These are phyloP conservation scores for Procavia capensis DNA, from an alignment of 2,113 vertebrate species.

Conservation along the genomic window DNA sequence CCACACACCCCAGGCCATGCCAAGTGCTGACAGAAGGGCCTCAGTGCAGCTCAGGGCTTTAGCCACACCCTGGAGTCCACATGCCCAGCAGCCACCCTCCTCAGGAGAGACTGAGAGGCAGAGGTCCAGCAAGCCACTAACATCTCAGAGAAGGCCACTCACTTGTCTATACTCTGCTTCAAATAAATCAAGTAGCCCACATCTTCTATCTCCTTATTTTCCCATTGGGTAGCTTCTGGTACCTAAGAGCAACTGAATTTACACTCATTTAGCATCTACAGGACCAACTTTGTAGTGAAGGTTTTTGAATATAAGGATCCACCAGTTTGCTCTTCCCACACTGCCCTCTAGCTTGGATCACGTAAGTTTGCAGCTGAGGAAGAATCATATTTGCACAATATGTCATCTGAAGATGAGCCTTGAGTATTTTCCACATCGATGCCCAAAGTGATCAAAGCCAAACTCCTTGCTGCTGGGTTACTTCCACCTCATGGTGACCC, in stretches of 20 bases:
- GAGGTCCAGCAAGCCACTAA: fast-evolving
- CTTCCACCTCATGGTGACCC: too few relatives aligned
- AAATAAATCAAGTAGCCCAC: fast-evolving
- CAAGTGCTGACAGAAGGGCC: background rate
- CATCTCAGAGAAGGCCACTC: background rate
- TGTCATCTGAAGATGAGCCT: background rate
- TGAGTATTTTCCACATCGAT: background rate
- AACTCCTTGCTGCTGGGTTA: too few relatives aligned
- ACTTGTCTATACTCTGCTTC: background rate
- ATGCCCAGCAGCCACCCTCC: too few relatives aligned
- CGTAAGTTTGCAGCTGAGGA: background rate
- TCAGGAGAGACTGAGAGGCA: background rate
- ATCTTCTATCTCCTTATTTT: background rate
- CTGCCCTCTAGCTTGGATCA: background rate
- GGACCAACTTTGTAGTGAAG: background rate
- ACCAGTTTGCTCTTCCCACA: background rate
- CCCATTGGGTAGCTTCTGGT: fast-evolving
- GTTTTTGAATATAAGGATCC: background rate
- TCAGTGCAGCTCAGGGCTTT: background rate
- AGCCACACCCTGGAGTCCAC: background rate
- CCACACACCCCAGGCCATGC: background rate
- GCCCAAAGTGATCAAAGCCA: background rate
- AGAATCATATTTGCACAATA: background rate
- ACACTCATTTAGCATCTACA: background rate
- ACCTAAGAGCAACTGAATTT: background rate